Conservation (phyloP, 1,140 invertebrate species). For the Diploscapter pachys region DNA sequence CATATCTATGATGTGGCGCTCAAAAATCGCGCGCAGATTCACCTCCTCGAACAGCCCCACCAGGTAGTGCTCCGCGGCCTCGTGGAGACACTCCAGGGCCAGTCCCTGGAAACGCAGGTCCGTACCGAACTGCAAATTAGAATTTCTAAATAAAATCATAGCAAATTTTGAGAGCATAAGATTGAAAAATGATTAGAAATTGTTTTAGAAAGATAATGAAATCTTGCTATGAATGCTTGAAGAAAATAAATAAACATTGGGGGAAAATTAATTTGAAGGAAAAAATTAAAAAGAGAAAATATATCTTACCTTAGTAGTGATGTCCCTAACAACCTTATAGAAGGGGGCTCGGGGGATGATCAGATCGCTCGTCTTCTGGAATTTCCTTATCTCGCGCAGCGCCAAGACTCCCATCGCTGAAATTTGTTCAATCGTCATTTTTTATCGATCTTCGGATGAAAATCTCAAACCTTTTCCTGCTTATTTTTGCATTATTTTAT, state of each 20-base stretch:
- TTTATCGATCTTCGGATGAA: no score
- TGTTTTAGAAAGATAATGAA: neutral
- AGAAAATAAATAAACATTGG: no score
- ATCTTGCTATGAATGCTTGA: neutral
- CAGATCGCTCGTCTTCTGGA: neutral
- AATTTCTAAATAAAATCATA: neutral
- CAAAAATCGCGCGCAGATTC: slow-evolving; percentile 31
- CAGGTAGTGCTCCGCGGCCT: slow-evolving; percentile 33
- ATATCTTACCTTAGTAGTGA: slow-evolving; percentile 5
- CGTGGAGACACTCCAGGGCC: slow-evolving; percentile 13
- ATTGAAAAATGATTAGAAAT: neutral
- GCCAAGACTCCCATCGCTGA: neutral
- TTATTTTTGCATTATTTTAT: no score
- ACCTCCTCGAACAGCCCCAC: slow-evolving; percentile 31
- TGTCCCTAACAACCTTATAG: neutral
- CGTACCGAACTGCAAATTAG: neutral
- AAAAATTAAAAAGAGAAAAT: slow-evolving; percentile 10
- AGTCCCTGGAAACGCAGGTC: neutral
- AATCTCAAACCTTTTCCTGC: no score
- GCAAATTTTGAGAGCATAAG: neutral
- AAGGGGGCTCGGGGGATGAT: neutral
- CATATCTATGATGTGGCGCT: no score
- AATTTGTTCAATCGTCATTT: no score
- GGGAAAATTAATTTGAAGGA: no score
- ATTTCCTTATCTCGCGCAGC: slow-evolving; percentile 14